phyloP scores from a whole-genome alignment of 1,140 invertebrate genomes.

The Ostrea edulis region DNA sequence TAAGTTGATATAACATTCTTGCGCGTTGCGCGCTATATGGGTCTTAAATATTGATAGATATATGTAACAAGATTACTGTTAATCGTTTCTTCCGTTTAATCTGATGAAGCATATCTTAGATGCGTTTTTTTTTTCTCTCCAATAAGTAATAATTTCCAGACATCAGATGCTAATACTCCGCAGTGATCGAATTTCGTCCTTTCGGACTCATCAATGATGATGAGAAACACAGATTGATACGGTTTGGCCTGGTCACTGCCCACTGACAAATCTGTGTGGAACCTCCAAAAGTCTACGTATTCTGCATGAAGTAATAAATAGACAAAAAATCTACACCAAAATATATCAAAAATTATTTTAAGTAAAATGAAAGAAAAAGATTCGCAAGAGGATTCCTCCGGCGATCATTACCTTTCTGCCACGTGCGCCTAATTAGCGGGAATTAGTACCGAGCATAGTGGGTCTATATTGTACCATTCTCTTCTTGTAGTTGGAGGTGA shows the following conservation, averaged over 20 bases:
- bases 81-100: constrained; percentile 17
- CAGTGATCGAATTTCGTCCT: neutral
- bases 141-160: neutral
- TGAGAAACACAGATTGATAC: neutral
- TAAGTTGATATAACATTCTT: neutral
- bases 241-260: neutral
- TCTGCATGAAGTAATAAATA: neutral
- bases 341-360: neutral
- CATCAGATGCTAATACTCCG: neutral
- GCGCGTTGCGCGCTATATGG: neutral
- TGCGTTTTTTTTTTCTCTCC: neutral
- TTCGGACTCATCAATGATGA: neutral
- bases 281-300: neutral
- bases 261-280: neutral
- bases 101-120: neutral
- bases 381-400: neutral
- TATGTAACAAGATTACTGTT: neutral
- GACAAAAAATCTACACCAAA: neutral
- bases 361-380: neutral
- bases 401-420: neutral
- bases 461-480: constrained; percentile 21
- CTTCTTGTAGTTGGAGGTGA: neutral
- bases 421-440: constrained; percentile 14
- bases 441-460: neutral
- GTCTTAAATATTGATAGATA: neutral